phyloP scores from a whole-genome alignment of 2,888 invertebrate genomes.

The Oligia strigilis region DNA sequence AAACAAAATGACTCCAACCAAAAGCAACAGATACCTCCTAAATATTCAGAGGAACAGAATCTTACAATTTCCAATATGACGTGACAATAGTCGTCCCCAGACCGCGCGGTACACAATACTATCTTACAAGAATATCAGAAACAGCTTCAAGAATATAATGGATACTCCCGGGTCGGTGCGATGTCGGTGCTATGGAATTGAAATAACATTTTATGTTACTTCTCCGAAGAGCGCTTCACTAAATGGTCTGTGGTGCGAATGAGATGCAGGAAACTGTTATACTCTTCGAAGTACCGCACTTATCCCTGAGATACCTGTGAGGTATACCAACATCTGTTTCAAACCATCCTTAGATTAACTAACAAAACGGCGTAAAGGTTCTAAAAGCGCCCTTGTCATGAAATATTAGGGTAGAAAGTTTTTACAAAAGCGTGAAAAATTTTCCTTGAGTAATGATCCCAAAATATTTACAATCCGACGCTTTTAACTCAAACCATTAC shows the following conservation, averaged over 20 bases:
- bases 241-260: neutral
- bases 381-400: conserved; percentile 16
- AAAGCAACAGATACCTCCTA: conserved; percentile 39
- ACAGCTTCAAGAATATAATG: conserved; percentile 30
- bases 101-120: conserved; percentile 32
- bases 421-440: conserved; percentile 25
- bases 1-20: neutral
- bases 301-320: neutral
- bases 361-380: neutral
- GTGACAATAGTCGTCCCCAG: conserved; percentile 34
- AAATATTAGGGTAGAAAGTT: conserved; percentile 27
- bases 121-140: conserved; percentile 45
- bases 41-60: conserved; percentile 28
- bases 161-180: neutral
- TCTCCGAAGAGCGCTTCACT: neutral
- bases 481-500: conserved; percentile 49
- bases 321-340: neutral
- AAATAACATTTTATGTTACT: conserved; percentile 29
- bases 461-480: conserved; percentile 45
- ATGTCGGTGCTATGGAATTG: conserved; percentile 6
- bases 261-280: neutral
- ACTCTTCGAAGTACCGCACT: neutral
- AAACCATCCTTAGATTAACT: neutral
- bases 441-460: conserved; percentile 16
- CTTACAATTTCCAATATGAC: conserved; percentile 30